Percentiles rank a stretch among this genome's conserved stretches.
Evolutionary conservation across 1,140 invertebrate genomes (phyloP).

Genomic region (Mycetomoellerius zeteki): DNA sequence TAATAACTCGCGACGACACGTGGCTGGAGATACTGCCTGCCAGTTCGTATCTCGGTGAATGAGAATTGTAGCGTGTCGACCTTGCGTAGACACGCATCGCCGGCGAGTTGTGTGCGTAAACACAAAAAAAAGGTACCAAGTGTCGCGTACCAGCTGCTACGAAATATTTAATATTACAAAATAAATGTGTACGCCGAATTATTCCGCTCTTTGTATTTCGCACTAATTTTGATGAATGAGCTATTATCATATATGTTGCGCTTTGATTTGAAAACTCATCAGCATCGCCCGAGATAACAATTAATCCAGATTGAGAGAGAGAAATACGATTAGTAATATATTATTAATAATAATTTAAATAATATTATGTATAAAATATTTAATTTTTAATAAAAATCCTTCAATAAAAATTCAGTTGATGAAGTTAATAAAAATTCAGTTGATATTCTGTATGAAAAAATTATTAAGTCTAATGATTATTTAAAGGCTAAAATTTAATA

Average conservation of each 20-base stretch:
- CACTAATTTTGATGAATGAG: slow-evolving; percentile 15
- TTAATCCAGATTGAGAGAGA: slow-evolving; percentile 6
- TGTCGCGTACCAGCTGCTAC: background rate
- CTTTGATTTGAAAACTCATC: background rate
- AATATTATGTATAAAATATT: slow-evolving; percentile 13
- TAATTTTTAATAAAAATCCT: background rate
- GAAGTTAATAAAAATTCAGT: slow-evolving; percentile 4
- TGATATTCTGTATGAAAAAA: background rate
- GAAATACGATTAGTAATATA: background rate
- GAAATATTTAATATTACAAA: background rate
- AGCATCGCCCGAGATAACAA: background rate
- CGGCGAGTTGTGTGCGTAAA: background rate
- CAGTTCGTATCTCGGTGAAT: background rate
- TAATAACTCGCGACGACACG: background rate
- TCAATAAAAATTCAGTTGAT: background rate
- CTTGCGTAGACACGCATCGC: background rate
- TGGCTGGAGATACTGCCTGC: background rate
- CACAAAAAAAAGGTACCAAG: background rate
- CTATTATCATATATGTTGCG: background rate
- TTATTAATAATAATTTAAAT: background rate
- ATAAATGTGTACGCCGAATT: background rate
- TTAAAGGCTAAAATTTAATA: background rate
- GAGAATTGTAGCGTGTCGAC: background rate
- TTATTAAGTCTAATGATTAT: background rate
- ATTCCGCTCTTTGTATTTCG: background rate